phyloP scores from a whole-genome alignment of 2,797 vertebrate genomes.

The Characodon lateralis region DNA sequence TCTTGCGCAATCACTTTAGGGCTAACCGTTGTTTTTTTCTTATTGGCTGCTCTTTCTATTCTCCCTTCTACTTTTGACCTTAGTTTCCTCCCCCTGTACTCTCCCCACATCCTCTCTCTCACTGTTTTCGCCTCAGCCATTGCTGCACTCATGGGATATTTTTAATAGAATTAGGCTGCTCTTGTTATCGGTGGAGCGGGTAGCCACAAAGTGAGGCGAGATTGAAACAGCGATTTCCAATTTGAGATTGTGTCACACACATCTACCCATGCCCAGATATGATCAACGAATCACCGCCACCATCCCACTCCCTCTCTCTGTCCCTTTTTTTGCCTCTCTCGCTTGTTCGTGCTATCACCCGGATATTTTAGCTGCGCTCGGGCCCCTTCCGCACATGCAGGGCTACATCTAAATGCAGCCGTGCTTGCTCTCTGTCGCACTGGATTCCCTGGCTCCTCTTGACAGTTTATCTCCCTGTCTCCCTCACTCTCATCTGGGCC shows the following conservation, averaged over 20 bases:
- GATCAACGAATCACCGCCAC: conserved; percentile 77
- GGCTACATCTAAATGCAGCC: conserved; percentile 64
- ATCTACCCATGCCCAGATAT: conserved; percentile 78
- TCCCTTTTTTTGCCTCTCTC: conserved; percentile 49
- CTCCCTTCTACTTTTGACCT: conserved; percentile 34
- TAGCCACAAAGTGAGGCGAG: conserved; percentile 79
- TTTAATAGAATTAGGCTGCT: conserved; percentile 85
- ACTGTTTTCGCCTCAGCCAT: conserved; percentile 55
- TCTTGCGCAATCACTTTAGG: conserved; percentile 35
- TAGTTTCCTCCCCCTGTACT: conserved; percentile 34
- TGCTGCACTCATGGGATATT: conserved; percentile 72
- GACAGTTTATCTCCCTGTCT: conserved; percentile 74
- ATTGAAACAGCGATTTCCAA: conserved; percentile 87
- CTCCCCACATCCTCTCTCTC: conserved; percentile 15
- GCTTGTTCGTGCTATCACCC: conserved; percentile 32
- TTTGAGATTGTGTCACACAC: conserved; percentile 87
- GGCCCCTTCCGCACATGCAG: conserved; percentile 37
- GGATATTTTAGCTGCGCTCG: conserved; percentile 52
- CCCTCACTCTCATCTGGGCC: conserved; percentile 56
- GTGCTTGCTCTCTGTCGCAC: conserved; percentile 59
- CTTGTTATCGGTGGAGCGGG: conserved; percentile 78
- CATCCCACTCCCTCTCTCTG: conserved; percentile 70
- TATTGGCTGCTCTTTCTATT: conserved; percentile 42
- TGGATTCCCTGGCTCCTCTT: conserved; percentile 56
- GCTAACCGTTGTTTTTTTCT: conserved; percentile 44